Evolutionary conservation across 2,888 invertebrate species (phyloP), one percentile per base, ranked within the genome.

Genomic region (Orthosia incerta): DNA sequence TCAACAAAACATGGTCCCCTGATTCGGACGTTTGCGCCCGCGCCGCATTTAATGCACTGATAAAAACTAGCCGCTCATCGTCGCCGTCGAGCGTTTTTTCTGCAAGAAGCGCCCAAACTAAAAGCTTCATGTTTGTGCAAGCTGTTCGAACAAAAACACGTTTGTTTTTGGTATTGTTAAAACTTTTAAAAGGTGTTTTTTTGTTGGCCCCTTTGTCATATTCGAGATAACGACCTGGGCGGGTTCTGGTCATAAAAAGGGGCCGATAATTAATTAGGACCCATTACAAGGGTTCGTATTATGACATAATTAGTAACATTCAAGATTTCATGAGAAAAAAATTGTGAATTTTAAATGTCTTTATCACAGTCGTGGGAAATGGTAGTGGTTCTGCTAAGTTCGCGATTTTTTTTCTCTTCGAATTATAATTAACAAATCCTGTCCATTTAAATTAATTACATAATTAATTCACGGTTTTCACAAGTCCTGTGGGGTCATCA

Each of bases 31-130:
- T 9, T 11, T 76, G 77, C 82, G 82, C 75, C 82, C 46, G 77
- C 78, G 74, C 79, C 81, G 71, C 82, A 82, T 84, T 82, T 83
- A 80, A 79, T 74, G 78, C 73, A 76, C 79, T 69, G 86, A 86
- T 85, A 88, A 86, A 82, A 83, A 80, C 80, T 56, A 39, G 57
- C 74, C 61, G 69, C 55, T 53, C 45, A 67, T 72, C 74, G 79
- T 71, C 76, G 82, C 55, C n/a, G 72, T 71, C 76, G 74, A 59
- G 45, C 31, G 56, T 74, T 83, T 79, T 82, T 85, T 74, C 64
- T 69, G 74, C 68, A 62, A 60, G 45, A 45, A 69, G 68, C 26
- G 53, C 51, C 81, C 65, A 62, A 81, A 81, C 81, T 81, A 74
- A 81, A 81, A 81, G 81, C 81, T 63, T 68, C 78, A 78, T 81